Evolutionary conservation across 2,113 vertebrate genomes (phyloP).

Genomic region (Muntiacus muntjak): DNA sequence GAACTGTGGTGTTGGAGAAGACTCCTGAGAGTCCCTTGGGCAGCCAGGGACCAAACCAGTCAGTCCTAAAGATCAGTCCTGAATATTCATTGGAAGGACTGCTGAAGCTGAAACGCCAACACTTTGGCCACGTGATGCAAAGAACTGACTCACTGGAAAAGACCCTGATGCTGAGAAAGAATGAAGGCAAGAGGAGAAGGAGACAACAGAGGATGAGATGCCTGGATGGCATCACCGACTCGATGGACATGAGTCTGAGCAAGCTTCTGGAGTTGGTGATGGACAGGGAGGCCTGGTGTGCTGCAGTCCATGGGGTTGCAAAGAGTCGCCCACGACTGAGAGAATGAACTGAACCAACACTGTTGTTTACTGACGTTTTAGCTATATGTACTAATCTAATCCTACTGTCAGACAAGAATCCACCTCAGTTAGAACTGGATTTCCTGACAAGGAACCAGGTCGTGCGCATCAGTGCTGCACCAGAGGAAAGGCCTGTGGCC

Average conservation of each 20-base stretch:
- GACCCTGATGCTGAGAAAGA: not conserved
- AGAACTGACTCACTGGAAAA: not conserved
- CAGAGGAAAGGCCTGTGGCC: accelerated
- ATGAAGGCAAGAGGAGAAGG: not conserved
- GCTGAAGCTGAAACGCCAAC: not conserved
- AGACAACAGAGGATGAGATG: not conserved
- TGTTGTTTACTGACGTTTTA: not conserved
- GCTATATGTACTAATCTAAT: not conserved
- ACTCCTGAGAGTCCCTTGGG: not conserved
- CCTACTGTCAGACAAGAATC: accelerated
- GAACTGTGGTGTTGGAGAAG: not conserved
- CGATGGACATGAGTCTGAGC: accelerated
- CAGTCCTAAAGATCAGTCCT: not conserved
- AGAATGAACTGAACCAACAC: not conserved
- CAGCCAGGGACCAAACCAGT: not conserved
- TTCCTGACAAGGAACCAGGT: no score
- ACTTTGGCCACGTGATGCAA: not conserved
- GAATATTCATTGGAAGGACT: not conserved
- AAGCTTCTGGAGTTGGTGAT: not conserved
- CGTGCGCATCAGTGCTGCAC: accelerated
- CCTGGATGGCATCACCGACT: not conserved
- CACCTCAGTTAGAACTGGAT: not conserved
- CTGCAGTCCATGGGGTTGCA: not conserved
- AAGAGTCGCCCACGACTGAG: not conserved
- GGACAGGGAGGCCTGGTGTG: not conserved